These are phyloP conservation scores for Shargacucullia verbasci DNA, from an alignment of 2,888 invertebrate genomes.

Conservation along the genomic window DNA sequence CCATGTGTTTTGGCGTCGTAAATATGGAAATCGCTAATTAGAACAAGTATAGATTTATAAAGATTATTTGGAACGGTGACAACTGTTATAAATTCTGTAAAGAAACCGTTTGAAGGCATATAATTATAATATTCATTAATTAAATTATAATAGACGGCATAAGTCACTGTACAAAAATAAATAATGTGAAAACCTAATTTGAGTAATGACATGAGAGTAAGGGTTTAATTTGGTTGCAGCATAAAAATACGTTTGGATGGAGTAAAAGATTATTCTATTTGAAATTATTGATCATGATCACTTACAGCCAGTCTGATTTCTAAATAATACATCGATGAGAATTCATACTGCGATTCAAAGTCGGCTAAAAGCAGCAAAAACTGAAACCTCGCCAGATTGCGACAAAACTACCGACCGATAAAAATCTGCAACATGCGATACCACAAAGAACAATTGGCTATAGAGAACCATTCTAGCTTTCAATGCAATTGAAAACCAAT, in stretches of 20 bases:
- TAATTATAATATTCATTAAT: too few relatives aligned
- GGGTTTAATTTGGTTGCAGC: too few relatives aligned
- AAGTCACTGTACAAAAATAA: too few relatives aligned
- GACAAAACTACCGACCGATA: constrained; percentile 7
- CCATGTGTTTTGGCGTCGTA: constrained; percentile 40
- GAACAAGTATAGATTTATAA: constrained; percentile 34
- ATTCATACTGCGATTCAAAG: background rate
- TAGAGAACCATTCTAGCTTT: constrained; percentile 10
- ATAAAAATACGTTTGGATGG: too few relatives aligned
- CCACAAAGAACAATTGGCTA: constrained; percentile 19
- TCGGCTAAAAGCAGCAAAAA: background rate
- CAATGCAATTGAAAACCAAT: constrained; percentile 29
- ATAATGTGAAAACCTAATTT: too few relatives aligned
- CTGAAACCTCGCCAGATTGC: constrained; percentile 7
- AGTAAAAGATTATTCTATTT: too few relatives aligned
- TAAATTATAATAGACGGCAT: too few relatives aligned
- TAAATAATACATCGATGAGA: background rate
- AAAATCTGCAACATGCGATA: constrained; percentile 17
- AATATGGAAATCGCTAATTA: constrained; percentile 48
- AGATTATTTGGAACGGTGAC: constrained; percentile 34
- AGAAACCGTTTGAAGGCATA: constrained; percentile 14
- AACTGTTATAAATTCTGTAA: constrained; percentile 40
- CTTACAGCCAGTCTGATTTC: background rate
- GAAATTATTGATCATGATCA: too few relatives aligned
- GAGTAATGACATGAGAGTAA: too few relatives aligned